phyloP scores from a whole-genome alignment of 2,113 vertebrate genomes.

The Hyaena hyaena region DNA sequence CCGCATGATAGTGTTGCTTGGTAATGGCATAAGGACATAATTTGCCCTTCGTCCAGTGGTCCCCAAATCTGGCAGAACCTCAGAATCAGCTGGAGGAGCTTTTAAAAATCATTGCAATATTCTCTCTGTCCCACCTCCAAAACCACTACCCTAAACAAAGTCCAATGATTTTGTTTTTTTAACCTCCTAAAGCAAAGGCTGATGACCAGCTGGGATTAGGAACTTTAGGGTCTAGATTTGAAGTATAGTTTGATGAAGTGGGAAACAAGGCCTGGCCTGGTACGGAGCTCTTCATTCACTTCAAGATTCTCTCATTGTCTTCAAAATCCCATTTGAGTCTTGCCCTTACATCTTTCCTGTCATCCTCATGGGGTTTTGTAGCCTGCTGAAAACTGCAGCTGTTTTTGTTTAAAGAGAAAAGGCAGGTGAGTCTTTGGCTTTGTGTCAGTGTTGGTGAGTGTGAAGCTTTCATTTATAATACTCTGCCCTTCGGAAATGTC shows the following conservation, averaged over 20 bases:
- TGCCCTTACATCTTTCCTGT: background rate
- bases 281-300: background rate
- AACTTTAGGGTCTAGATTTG: background rate
- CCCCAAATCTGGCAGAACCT: background rate
- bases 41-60: background rate
- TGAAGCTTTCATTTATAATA: background rate
- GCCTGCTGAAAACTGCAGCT: background rate
- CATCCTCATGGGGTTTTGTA: background rate
- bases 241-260: background rate
- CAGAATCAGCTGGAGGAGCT: background rate
- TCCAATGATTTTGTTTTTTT: background rate
- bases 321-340: background rate
- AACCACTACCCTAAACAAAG: background rate
- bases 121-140: background rate
- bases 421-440: background rate
- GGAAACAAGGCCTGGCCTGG: background rate
- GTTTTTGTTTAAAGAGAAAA: conserved; percentile 21
- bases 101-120: background rate
- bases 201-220: background rate
- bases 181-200: background rate
- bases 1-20: background rate
- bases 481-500: background rate
- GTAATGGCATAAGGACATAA: background rate
- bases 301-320: background rate
- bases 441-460: background rate